Percentiles rank a stretch among this genome's conserved stretches.
phyloP scores from a whole-genome alignment of 2,888 invertebrate genomes.

The Auanema sp. region DNA sequence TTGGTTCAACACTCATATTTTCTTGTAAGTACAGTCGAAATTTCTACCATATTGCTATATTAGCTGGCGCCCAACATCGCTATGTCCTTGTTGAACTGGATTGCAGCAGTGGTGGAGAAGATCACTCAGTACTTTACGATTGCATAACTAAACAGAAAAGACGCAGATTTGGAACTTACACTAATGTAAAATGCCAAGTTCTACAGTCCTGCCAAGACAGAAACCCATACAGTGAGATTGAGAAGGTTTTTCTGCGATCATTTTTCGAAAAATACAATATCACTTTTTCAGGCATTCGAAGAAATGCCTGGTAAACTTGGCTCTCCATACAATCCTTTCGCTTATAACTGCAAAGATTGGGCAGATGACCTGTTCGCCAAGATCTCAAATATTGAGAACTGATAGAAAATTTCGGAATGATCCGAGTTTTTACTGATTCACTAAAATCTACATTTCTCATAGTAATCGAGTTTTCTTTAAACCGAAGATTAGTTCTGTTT shows the following conservation, averaged over 20 bases:
- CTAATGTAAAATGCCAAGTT: neutral
- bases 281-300: neutral
- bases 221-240: no score
- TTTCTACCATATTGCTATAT: neutral
- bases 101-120: neutral
- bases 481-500: no score
- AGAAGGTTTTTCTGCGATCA: no score
- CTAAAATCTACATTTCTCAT: no score
- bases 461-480: no score
- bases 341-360: slow-evolving; percentile 2
- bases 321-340: neutral
- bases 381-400: neutral
- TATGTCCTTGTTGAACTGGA: neutral
- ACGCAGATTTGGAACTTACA: neutral
- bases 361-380: neutral
- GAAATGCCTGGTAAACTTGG: neutral
- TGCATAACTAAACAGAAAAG: neutral
- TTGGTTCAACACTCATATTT: neutral
- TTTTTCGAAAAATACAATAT: neutral
- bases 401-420: no score
- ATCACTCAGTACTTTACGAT: slow-evolving; percentile 1
- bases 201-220: neutral
- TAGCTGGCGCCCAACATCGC: slow-evolving; percentile 1
- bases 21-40: neutral
- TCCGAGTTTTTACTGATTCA: no score